Base-by-base conservation (phyloP, 2,797 vertebrate species). In the Gambusia yucatana region DNA sequence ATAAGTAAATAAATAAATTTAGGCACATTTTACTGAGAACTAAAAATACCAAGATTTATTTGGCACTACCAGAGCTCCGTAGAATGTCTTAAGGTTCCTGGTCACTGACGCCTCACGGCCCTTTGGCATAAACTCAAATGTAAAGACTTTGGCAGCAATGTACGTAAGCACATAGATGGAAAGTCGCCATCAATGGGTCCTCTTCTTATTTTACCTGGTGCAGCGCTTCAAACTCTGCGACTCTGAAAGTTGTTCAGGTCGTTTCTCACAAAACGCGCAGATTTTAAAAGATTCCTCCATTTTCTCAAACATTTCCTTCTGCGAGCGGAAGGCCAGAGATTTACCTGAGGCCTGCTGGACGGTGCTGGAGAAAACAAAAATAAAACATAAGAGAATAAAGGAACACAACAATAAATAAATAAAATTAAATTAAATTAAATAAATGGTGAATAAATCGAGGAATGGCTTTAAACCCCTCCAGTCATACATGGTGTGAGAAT, bases 221-320 rank as follows among this genome's bases (percentile, higher is more conserved):
- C 98, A 99, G 8, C 97, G 96, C 44, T 97, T 96, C 25, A 99
- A 95, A 79, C 85, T 93, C 88, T 92, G 95, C 4, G 95, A 87
- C 30, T 96, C 90, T 0, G 95, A 87, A 2, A 97, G 93, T 0
- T 95, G 92, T 71, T 87, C 80, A 0, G 97, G 96, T 28, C 94
- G 92, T 82, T 95, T 97, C 86, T 95, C 97, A 89, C 98, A 99
- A 67, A 88, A 76, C 0, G 94, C 94, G 0, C 98, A 99, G 80
- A 98, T 94, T 86, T 95, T 95, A 86, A 96, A 99, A 0, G 97
- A 97, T 74, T 98, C 97, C 83, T 99, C 98, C 97, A 99, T 97
- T 86, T 96, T 98, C 89, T 97, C 96, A 89, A 99, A 99, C 97
- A 99, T 99, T 84, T 98, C 97, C 3, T 96, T 97, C 85, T 96